Conservation (phyloP, 2,797 vertebrate species). For the Urophycis tenuis region DNA sequence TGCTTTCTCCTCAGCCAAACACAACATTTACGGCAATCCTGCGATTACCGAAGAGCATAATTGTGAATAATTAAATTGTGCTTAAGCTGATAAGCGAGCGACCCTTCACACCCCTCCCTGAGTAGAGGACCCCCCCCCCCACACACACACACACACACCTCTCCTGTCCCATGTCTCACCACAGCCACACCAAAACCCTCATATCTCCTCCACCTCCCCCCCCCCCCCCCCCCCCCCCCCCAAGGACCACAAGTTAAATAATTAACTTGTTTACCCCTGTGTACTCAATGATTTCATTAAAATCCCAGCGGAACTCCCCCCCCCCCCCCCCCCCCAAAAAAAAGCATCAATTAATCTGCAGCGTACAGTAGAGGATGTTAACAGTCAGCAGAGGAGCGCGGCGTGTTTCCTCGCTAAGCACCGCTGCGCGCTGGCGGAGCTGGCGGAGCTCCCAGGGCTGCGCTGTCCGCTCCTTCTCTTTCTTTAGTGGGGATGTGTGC, state of each 20-base stretch:
- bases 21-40: slow-evolving; percentile 3
- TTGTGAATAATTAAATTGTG: not conserved
- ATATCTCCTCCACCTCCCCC: not conserved
- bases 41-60: not conserved
- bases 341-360: not conserved
- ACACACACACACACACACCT: too few relatives aligned
- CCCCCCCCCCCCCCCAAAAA: not conserved
- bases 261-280: slow-evolving; percentile 10
- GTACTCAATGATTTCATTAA: not conserved
- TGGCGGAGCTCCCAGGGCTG: slow-evolving; percentile 11
- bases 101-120: not conserved
- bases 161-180: not conserved
- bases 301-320: not conserved
- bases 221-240: too few relatives aligned
- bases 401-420: slow-evolving; percentile 27
- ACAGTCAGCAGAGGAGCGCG: slow-evolving; percentile 12
- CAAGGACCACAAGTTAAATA: too few relatives aligned
- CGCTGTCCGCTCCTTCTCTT: slow-evolving; percentile 12
- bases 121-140: too few relatives aligned
- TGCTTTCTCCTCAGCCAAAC: not conserved
- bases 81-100: not conserved
- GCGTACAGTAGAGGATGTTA: slow-evolving; percentile 7
- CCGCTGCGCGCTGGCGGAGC: slow-evolving; percentile 13
- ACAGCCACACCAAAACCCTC: not conserved
- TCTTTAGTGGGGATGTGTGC: not conserved